Conservation (phyloP, 1,140 invertebrate genomes). For the Pseudomyrmex gracilis region DNA sequence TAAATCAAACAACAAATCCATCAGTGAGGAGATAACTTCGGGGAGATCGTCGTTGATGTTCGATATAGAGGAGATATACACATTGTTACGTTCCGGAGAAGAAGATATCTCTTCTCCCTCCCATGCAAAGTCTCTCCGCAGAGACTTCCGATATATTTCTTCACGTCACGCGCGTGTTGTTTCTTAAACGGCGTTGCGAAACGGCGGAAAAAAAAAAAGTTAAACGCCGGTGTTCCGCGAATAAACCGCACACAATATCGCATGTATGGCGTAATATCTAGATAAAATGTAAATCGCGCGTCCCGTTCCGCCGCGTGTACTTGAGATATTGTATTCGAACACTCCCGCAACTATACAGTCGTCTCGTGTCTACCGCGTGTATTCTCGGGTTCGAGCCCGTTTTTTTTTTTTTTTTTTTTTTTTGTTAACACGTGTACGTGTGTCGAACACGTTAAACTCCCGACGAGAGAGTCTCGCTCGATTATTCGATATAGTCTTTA, state of each 20-base stretch:
- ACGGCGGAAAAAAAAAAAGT: slow-evolving; percentile 30
- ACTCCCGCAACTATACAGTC: no score
- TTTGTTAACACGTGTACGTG: background rate
- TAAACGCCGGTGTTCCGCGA: slow-evolving; percentile 40
- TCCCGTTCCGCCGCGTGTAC: slow-evolving; percentile 7
- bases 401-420: background rate
- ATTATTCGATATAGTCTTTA: slow-evolving; percentile 31
- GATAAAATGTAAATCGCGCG: slow-evolving; percentile 51
- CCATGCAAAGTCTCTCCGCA: no score
- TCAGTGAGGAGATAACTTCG: no score
- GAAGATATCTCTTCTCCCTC: no score
- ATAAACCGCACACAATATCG: slow-evolving; percentile 49
- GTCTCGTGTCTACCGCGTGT: no score
- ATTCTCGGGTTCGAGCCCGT: background rate
- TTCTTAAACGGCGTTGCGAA: slow-evolving; percentile 43
- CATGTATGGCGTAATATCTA: slow-evolving; percentile 46
- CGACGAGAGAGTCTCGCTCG: background rate
- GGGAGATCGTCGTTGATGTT: no score
- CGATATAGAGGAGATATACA: no score
- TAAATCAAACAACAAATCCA: no score
- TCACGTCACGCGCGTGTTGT: no score
- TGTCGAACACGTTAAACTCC: background rate
- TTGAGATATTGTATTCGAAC: background rate
- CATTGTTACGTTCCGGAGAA: no score
- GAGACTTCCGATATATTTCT: no score